A percentile compares a stretch with the other conserved stretches of the same genome.
These are phyloP conservation scores for Emmelina monodactyla DNA, from an alignment of 2,888 invertebrate species.

Conservation along the genomic window DNA sequence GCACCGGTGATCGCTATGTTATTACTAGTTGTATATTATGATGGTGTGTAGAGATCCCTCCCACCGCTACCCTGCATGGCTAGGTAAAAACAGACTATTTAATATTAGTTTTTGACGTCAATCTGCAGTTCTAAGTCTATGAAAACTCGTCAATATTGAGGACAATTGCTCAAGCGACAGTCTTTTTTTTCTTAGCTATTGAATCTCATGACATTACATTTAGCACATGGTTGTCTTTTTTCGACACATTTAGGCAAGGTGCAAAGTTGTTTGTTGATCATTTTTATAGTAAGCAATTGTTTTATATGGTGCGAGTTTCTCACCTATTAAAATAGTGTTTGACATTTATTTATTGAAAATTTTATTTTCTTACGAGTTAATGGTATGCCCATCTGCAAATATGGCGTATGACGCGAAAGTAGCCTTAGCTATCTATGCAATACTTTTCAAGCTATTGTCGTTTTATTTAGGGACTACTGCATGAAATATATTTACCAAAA, in stretches of 20 bases:
- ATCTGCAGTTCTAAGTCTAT: background rate
- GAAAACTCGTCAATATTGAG: conserved; percentile 38
- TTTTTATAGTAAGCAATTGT: conserved; percentile 64
- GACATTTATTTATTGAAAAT: conserved; percentile 66
- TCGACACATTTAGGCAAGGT: conserved; percentile 42
- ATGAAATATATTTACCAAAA: conserved; percentile 18
- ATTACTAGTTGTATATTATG: conserved; percentile 29
- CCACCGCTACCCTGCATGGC: conserved; percentile 45
- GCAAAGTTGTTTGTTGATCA: conserved; percentile 63
- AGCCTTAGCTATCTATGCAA: conserved; percentile 27
- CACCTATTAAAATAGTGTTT: conserved; percentile 58
- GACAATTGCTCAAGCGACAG: conserved; percentile 64
- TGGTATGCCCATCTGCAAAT: conserved; percentile 63
- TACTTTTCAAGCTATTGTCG: conserved; percentile 18
- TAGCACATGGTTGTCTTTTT: conserved; percentile 44
- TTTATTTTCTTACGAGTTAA: conserved; percentile 62
- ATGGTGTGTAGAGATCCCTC: conserved; percentile 51
- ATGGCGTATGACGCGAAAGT: conserved; percentile 41
- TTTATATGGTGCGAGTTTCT: conserved; percentile 60
- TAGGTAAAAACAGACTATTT: conserved; percentile 24
- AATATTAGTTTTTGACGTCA: conserved; percentile 1
- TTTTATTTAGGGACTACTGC: conserved; percentile 11
- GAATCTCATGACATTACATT: conserved; percentile 61
- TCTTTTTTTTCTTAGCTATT: conserved; percentile 43
- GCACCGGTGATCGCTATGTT: conserved; percentile 41